phyloP scores from a whole-genome alignment of 2,113 vertebrate genomes.

The Alexandromys fortis region DNA sequence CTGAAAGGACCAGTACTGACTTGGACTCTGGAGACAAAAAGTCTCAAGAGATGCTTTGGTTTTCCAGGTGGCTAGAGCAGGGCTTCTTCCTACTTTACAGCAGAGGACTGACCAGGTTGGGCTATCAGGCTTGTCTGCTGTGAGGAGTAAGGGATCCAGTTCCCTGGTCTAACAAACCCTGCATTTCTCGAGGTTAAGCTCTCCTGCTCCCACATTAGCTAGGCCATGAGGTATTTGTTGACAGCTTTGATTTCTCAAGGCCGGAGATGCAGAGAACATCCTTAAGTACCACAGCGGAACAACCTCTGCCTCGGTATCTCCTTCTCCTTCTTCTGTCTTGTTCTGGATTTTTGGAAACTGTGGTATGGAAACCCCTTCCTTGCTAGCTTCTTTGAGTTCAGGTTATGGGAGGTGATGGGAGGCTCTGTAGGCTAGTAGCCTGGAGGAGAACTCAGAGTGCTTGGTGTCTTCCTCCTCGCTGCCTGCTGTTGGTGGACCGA shows the following conservation, averaged over 20 bases:
- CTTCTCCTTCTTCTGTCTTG: neutral
- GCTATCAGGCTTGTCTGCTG: neutral
- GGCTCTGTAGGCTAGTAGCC: neutral
- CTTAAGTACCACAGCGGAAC: neutral
- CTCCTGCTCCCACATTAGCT: neutral
- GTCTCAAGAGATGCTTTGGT: slow-evolving; percentile 44
- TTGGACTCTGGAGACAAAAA: slow-evolving; percentile 48
- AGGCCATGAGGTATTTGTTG: neutral
- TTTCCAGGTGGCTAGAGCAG: slow-evolving; percentile 36
- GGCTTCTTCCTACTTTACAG: slow-evolving; percentile 20
- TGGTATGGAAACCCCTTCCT: neutral
- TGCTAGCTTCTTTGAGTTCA: neutral
- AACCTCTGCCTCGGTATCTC: neutral
- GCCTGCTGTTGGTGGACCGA: neutral
- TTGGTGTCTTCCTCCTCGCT: neutral
- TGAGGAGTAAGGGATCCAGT: neutral
- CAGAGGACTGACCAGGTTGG: slow-evolving; percentile 37
- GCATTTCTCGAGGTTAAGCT: neutral
- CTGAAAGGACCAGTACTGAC: neutral
- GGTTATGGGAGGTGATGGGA: neutral
- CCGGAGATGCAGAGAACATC: neutral
- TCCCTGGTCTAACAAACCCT: neutral
- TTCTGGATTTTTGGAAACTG: neutral
- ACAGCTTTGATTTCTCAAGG: neutral
- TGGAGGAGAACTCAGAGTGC: neutral